A percentile compares a stretch with the other conserved stretches of the same genome.
Conservation (phyloP, 2,113 vertebrate genomes). For the Thinocorus orbignyianus region DNA sequence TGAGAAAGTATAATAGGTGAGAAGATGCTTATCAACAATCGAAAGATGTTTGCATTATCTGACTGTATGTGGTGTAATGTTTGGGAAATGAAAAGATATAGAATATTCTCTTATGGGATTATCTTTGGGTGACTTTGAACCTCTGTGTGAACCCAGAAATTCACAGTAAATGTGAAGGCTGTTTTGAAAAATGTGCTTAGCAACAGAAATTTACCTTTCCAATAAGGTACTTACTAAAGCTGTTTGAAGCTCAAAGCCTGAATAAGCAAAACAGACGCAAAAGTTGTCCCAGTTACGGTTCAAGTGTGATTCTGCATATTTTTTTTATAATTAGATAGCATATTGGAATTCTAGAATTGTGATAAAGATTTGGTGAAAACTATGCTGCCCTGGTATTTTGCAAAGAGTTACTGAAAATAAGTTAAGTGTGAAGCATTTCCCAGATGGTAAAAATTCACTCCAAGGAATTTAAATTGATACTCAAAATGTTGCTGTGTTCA, state of each 20-base stretch:
- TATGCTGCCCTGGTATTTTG: slow-evolving; percentile 31
- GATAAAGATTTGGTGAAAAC: slow-evolving; percentile 27
- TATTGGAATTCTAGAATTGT: slow-evolving; percentile 39
- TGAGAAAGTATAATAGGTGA: neutral
- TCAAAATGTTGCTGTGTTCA: slow-evolving; percentile 66
- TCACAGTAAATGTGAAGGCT: neutral
- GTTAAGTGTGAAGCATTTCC: slow-evolving; percentile 55
- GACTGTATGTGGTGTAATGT: neutral
- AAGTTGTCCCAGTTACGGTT: neutral
- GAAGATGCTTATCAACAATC: neutral
- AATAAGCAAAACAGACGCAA: slow-evolving; percentile 40
- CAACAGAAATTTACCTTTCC: neutral
- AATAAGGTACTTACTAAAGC: neutral
- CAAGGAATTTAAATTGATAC: slow-evolving; percentile 64
- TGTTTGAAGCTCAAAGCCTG: slow-evolving; percentile 7
- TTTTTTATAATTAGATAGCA: slow-evolving; percentile 41
- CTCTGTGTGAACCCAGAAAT: neutral
- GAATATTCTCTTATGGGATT: neutral
- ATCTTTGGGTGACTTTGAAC: neutral
- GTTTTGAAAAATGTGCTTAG: neutral
- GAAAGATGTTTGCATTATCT: neutral
- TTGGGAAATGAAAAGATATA: neutral
- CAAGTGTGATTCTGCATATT: slow-evolving; percentile 49
- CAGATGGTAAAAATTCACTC: slow-evolving; percentile 70
- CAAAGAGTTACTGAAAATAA: slow-evolving; percentile 55